Percentiles rank a stretch among this genome's conserved stretches.
Conservation (phyloP, 2,797 vertebrate species). For the Momotus momota region DNA sequence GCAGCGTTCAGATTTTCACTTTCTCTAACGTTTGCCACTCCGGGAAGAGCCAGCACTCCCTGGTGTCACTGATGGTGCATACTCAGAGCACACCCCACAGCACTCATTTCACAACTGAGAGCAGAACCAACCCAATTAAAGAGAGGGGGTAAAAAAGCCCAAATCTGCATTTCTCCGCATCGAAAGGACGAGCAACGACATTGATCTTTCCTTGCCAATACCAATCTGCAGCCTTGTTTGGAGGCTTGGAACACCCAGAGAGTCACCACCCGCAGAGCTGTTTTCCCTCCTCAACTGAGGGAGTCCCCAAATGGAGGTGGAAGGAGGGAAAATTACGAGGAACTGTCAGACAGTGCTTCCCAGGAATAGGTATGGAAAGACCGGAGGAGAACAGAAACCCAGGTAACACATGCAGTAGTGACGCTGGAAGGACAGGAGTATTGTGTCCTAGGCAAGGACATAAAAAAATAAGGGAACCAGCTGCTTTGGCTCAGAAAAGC, state of each 20-base stretch:
- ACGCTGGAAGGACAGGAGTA: neutral
- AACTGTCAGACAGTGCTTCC: neutral
- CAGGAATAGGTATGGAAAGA: neutral
- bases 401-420: neutral
- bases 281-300: neutral
- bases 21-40: neutral
- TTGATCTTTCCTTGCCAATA: neutral
- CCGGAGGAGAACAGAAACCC: neutral
- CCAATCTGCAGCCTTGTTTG: neutral
- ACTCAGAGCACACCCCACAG: neutral
- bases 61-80: neutral
- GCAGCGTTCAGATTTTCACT: neutral
- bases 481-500: neutral
- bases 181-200: neutral
- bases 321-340: neutral
- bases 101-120: neutral
- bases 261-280: neutral
- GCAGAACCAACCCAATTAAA: neutral
- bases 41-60: neutral
- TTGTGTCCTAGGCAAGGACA: neutral
- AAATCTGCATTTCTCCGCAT: neutral
- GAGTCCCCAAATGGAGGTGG: neutral
- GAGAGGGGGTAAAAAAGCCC: neutral
- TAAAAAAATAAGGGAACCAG: neutral
- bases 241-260: slow-evolving; percentile 1